These are phyloP conservation scores for Caenorhabditis zanzibari DNA, from an alignment of 2,888 invertebrate species.

Conservation along the genomic window DNA sequence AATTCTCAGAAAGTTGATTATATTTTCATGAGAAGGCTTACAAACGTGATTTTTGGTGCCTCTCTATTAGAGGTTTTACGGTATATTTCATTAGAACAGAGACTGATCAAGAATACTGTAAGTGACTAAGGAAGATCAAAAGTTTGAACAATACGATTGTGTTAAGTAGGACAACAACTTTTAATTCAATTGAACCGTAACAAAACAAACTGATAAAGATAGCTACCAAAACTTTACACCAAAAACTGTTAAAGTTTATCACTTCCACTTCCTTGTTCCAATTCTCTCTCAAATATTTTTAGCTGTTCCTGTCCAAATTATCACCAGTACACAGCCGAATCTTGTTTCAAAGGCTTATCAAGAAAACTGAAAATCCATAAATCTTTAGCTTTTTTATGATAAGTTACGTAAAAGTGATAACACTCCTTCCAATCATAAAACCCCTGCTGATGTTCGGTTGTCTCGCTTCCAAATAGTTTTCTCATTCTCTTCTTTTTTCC, in stretches of 20 bases:
- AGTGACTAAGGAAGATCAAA: no score
- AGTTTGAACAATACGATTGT: neutral
- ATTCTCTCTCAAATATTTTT: neutral
- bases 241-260: neutral
- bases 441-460: slow-evolving; percentile 22
- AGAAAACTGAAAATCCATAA: slow-evolving; percentile 26
- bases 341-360: neutral
- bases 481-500: slow-evolving; percentile 17
- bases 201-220: neutral
- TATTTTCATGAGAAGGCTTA: no score
- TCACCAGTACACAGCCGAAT: slow-evolving; percentile 4
- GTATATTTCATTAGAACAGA: no score
- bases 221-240: neutral
- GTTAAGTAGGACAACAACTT: neutral
- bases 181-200: neutral
- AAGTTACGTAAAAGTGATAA: slow-evolving; percentile 36
- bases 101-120: no score
- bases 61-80: no score
- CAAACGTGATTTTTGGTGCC: no score
- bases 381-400: neutral
- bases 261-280: slow-evolving; percentile 13
- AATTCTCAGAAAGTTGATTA: no score
- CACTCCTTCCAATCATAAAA: slow-evolving; percentile 16
- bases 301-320: neutral
- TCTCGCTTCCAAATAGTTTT: slow-evolving; percentile 10